phyloP scores from a whole-genome alignment of 1,140 invertebrate species.

The Lethocerus indicus region DNA sequence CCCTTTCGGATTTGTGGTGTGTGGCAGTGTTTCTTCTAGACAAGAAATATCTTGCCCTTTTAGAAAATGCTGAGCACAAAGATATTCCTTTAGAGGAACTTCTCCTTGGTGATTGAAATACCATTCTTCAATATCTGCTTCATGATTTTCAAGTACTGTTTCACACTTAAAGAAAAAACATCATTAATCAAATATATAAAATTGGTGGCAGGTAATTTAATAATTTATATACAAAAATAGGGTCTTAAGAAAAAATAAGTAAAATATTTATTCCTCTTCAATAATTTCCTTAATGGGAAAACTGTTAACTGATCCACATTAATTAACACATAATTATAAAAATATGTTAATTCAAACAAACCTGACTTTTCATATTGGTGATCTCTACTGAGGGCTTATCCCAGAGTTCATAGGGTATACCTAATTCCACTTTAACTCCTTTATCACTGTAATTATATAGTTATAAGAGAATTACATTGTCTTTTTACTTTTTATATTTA shows the following conservation, averaged over 20 bases:
- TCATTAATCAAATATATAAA: not conserved
- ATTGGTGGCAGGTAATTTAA: not conserved
- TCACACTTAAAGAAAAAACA: slow-evolving; percentile 36
- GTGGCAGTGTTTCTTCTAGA: slow-evolving; percentile 33
- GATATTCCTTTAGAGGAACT: slow-evolving; percentile 39
- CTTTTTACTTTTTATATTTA: not conserved
- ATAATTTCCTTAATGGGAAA: too few species aligned
- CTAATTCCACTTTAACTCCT: slow-evolving; percentile 93
- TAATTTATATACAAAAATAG: not conserved
- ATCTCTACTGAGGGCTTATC: slow-evolving; percentile 93
- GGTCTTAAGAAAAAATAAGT: not conserved
- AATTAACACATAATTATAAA: too few species aligned
- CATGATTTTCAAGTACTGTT: slow-evolving; percentile 54
- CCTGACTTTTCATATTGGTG: slow-evolving; percentile 81
- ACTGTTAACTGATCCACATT: too few species aligned
- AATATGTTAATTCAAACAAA: too few species aligned
- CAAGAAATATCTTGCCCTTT: slow-evolving; percentile 43
- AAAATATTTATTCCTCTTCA: slow-evolving; percentile 1
- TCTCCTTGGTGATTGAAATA: slow-evolving; percentile 53
- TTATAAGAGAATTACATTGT: not conserved
- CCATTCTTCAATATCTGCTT: slow-evolving; percentile 59
- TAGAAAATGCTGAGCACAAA: slow-evolving; percentile 51
- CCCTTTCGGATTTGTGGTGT: slow-evolving; percentile 7
- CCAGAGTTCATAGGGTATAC: slow-evolving; percentile 92
- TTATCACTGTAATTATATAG: slow-evolving; percentile 46